Evolutionary conservation across 2,113 vertebrate genomes (phyloP), one percentile per base, ranked within the genome.

Genomic region (Dasyornis broadbenti): DNA sequence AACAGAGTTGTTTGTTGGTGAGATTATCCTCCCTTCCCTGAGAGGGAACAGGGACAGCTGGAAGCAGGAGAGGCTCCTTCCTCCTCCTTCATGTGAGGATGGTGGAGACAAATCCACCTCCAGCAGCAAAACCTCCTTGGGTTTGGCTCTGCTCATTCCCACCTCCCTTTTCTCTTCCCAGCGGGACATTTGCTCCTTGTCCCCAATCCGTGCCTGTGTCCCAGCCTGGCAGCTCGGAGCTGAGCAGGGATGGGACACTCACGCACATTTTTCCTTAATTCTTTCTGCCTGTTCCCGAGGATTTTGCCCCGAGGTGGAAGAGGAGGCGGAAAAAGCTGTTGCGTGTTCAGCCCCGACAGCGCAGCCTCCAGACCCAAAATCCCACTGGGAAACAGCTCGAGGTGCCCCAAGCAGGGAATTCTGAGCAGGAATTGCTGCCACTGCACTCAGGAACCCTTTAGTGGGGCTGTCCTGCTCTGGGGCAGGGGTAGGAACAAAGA

Each of bases 271-370:
- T 15, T 33, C 56, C 73, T 61, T 80, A 45, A 89, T 94, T 91
- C 59, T 33, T 93, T 93, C 80, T 95, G 82, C 83, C 72, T 73
- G 68, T 79, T 96, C 73, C 76, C 64, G 6, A 78, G 24, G 60
- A 94, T 42, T 93, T 95, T 76, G 80, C 95, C 92, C 78, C 11
- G 21, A 37, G 93, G 90, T 80, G 26, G 31, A 64, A 72, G 76
- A 92, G 66, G 92, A n/a, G 33, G 66, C 2, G 57, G 68, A 54
- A 44, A 86, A 95, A 90, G 60, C 89, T 52, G 66, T 80, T 82
- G 53, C 33, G 4, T 70, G 92, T 85, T 72, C 96, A 50, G 19
- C 91, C 94, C 70, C 86, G 40, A 33, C 47, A 47, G 54, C 1
- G 7, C 57, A 73, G 39, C 49, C 16, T 71, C 6, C 39, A 47